A percentile compares a stretch with the other conserved stretches of the same genome.
These are phyloP conservation scores for Megalops cyprinoides DNA, from an alignment of 2,797 vertebrate species.

Conservation along the genomic window DNA sequence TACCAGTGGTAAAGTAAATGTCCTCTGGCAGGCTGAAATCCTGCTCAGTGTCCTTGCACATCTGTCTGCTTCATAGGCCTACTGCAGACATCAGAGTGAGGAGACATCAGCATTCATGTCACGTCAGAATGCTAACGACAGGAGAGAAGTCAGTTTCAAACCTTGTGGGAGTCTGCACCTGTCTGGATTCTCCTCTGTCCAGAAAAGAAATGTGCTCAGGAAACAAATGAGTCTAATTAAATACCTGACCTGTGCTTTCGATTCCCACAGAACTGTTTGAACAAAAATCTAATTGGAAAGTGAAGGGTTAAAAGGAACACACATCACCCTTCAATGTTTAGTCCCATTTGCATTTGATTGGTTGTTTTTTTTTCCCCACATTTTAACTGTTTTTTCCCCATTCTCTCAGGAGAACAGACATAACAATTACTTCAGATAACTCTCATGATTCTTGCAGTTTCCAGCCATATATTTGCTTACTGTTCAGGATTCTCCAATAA, in stretches of 20 bases:
- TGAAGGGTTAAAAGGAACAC: not conserved
- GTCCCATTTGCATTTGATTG: not conserved
- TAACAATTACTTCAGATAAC: conserved; percentile 4
- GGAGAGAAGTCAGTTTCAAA: too few species aligned
- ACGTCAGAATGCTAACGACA: too few species aligned
- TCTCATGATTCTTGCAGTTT: not conserved
- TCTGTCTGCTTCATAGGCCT: too few species aligned
- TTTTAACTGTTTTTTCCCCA: conserved; percentile 5
- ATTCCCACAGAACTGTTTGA: not conserved
- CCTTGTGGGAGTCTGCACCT: not conserved
- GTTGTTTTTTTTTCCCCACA: not conserved
- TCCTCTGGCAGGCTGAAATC: too few species aligned
- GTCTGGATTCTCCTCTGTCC: not conserved
- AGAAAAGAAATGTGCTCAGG: not conserved
- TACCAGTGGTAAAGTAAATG: too few species aligned
- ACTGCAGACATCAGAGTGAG: too few species aligned
- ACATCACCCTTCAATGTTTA: not conserved
- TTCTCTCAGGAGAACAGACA: not conserved
- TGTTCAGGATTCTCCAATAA: conserved; percentile 9
- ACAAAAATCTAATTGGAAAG: not conserved
- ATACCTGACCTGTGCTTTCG: too few species aligned
- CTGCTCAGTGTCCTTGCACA: too few species aligned
- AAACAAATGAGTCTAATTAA: not conserved
- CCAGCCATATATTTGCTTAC: conserved; percentile 9
- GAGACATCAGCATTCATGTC: too few species aligned